These are phyloP conservation scores for Amphiura filiformis DNA, from an alignment of 35 echinoderm and acorn worm species.

Conservation along the genomic window DNA sequence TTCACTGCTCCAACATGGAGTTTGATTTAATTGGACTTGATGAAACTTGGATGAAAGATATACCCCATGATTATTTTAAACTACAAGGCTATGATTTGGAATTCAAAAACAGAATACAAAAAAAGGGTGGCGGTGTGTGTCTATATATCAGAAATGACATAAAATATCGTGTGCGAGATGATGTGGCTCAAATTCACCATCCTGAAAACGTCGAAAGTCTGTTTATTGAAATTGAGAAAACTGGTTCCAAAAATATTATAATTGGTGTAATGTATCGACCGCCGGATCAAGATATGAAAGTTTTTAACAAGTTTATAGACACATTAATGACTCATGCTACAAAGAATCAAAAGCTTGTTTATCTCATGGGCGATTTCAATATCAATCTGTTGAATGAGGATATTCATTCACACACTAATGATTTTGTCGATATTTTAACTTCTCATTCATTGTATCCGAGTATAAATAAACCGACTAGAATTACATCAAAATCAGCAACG, in stretches of 20 bases:
- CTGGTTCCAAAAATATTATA: not conserved
- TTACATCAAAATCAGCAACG: not conserved
- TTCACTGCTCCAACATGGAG: too few relatives aligned
- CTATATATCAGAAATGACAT: too few relatives aligned
- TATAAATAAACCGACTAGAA: not conserved
- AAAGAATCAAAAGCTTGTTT: not conserved
- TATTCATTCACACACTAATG: not conserved
- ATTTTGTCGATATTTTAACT: not conserved
- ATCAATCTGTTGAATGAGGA: not conserved
- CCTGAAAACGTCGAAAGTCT: too few relatives aligned
- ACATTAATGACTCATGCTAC: not conserved
- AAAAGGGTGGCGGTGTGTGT: too few relatives aligned
- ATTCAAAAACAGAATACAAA: too few relatives aligned
- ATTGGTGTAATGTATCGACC: slow-evolving; percentile 1
- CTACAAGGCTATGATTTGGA: too few relatives aligned
- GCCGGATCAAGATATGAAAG: not conserved
- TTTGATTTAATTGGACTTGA: too few relatives aligned
- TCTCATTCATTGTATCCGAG: not conserved
- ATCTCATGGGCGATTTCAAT: slow-evolving; percentile 3
- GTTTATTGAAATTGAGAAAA: too few relatives aligned
- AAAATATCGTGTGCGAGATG: too few relatives aligned
- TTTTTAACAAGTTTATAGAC: not conserved
- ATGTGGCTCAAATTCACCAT: too few relatives aligned
- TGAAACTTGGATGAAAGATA: too few relatives aligned
- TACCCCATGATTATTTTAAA: too few relatives aligned